These are phyloP conservation scores for Rotaria magnacalcarata DNA, from an alignment of 2,888 invertebrate species.

Conservation along the genomic window DNA sequence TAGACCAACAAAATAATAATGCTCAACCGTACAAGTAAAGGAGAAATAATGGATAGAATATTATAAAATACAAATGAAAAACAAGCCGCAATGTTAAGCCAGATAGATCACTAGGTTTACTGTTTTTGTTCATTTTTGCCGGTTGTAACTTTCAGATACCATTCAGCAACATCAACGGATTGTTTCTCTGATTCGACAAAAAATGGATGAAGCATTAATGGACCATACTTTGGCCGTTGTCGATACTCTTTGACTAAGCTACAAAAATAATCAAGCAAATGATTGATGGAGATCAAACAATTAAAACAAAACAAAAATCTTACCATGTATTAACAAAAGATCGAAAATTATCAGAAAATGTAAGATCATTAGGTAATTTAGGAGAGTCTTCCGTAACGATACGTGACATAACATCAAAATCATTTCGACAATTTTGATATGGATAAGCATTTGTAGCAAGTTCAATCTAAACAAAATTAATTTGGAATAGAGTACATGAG, in stretches of 20 bases:
- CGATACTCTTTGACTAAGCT: conserved; percentile 85
- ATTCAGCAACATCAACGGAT: conserved; percentile 69
- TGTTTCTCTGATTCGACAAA: conserved; percentile 73
- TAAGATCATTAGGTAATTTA: conserved; percentile 69
- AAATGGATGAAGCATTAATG: conserved; percentile 80
- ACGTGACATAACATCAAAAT: conserved; percentile 90
- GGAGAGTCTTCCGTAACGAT: conserved; percentile 69
- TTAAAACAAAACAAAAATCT: not conserved
- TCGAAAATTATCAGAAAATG: conserved; percentile 79
- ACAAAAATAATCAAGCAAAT: not conserved
- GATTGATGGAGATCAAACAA: no score
- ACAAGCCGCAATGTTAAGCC: not conserved
- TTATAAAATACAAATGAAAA: not conserved
- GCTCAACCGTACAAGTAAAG: no score
- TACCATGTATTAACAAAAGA: conserved; percentile 85
- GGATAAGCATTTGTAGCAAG: conserved; percentile 92
- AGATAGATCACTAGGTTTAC: not conserved
- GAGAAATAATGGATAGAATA: no score
- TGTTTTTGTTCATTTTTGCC: not conserved
- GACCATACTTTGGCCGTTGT: conserved; percentile 85
- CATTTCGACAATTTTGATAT: conserved; percentile 84
- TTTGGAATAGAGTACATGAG: no score
- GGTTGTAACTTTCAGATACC: conserved; percentile 61
- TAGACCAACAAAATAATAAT: no score
- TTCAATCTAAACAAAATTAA: conserved; percentile 66